A percentile compares a stretch with the other conserved stretches of the same genome.
These are phyloP conservation scores for Acridotheres tristis DNA, from an alignment of 2,797 vertebrate species.

Conservation along the genomic window DNA sequence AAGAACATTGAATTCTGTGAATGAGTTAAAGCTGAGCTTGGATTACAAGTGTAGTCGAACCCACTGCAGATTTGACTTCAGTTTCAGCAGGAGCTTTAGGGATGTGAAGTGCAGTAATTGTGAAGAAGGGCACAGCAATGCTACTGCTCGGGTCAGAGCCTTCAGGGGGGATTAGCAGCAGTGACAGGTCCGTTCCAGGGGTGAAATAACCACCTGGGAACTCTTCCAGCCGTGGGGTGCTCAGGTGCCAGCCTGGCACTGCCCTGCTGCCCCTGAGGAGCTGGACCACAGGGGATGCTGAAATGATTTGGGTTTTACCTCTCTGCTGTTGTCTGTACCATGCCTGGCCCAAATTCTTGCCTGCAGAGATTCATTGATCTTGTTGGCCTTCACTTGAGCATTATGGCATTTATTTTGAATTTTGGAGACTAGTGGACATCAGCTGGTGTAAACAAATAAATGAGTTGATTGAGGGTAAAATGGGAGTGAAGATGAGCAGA, in stretches of 20 bases:
- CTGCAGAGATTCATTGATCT: not conserved
- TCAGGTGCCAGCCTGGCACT: constrained; percentile 44
- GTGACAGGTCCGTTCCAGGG: constrained; percentile 36
- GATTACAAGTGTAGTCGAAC: not conserved
- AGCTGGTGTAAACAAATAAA: not conserved
- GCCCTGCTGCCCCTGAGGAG: constrained; percentile 13
- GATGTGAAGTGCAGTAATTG: not conserved
- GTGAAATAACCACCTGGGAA: constrained; percentile 3
- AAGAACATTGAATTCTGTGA: not conserved
- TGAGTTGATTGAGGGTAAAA: not conserved
- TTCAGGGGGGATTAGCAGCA: not conserved
- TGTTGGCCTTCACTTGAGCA: not conserved
- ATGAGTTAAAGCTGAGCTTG: not conserved
- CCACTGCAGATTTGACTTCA: not conserved
- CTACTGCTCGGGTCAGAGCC: not conserved
- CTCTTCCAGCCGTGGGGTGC: not conserved
- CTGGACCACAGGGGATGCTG: not conserved
- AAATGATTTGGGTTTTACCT: constrained; percentile 6
- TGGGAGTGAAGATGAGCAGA: not conserved
- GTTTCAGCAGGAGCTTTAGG: not conserved
- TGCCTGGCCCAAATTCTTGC: not conserved
- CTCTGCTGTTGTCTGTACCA: not conserved
- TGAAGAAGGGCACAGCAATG: not conserved
- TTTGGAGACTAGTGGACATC: not conserved
- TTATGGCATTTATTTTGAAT: not conserved